These are phyloP conservation scores for Glossophaga mutica DNA, from an alignment of 2,797 vertebrate genomes.

Conservation along the genomic window DNA sequence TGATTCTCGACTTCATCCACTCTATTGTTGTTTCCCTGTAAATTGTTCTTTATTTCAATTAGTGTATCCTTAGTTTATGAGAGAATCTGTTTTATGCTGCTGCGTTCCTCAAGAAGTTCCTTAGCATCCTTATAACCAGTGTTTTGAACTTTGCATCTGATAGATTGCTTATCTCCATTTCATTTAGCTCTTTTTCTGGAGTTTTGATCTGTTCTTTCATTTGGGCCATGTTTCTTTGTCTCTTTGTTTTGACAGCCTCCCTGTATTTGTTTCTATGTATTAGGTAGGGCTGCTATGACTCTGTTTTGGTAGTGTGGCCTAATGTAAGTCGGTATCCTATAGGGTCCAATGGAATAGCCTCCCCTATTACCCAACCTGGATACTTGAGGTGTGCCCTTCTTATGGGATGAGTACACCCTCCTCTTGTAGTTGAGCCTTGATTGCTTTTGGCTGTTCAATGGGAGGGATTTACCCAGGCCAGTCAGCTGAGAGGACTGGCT, in stretches of 20 bases:
- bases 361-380: background rate
- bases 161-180: background rate
- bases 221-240: background rate
- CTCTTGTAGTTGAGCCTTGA: background rate
- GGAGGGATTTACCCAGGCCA: background rate
- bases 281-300: background rate
- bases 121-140: background rate
- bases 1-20: background rate
- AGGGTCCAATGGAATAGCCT: background rate
- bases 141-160: background rate
- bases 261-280: background rate
- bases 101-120: background rate
- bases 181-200: too few species aligned
- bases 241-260: background rate
- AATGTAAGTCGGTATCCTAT: background rate
- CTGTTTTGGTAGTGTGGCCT: background rate
- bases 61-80: background rate
- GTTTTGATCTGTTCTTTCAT: background rate
- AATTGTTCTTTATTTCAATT: background rate
- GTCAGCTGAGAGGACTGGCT: background rate
- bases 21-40: background rate
- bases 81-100: background rate
- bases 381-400: background rate
- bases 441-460: background rate
- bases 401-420: background rate